phyloP scores from a whole-genome alignment of 2,113 vertebrate species.

The Cyanoliseus patagonus region DNA sequence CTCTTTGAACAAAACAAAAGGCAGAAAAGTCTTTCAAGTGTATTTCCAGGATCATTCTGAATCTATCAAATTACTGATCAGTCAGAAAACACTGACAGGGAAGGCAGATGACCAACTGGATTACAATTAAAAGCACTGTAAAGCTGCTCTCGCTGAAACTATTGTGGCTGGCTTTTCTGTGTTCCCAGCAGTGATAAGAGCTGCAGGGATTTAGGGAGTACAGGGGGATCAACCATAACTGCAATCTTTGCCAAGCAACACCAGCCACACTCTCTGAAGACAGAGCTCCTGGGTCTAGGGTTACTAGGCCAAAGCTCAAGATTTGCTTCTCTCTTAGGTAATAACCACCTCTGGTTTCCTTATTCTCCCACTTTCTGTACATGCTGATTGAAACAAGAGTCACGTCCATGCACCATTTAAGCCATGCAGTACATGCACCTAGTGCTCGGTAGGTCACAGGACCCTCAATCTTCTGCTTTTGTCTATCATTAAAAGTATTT shows the following conservation, averaged over 20 bases:
- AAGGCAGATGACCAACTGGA: background rate
- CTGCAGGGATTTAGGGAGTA: background rate
- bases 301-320: background rate
- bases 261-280: background rate
- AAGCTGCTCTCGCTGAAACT: background rate
- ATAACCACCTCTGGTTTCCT: background rate
- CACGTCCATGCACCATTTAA: background rate
- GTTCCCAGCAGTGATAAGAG: background rate
- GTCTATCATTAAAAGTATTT: background rate
- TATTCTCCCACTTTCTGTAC: background rate
- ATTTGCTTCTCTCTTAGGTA: background rate
- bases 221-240: background rate
- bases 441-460: background rate
- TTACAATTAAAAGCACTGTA: background rate
- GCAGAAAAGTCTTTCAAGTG: background rate
- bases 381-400: background rate
- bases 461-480: background rate
- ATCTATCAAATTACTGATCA: background rate
- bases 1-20: constrained; percentile 40
- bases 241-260: background rate
- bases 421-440: background rate
- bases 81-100: background rate
- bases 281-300: accelerated
- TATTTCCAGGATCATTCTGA: constrained; percentile 29
- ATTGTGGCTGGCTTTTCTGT: background rate